Conservation (phyloP, 2,113 vertebrate species). For the Glaucomys volans region DNA sequence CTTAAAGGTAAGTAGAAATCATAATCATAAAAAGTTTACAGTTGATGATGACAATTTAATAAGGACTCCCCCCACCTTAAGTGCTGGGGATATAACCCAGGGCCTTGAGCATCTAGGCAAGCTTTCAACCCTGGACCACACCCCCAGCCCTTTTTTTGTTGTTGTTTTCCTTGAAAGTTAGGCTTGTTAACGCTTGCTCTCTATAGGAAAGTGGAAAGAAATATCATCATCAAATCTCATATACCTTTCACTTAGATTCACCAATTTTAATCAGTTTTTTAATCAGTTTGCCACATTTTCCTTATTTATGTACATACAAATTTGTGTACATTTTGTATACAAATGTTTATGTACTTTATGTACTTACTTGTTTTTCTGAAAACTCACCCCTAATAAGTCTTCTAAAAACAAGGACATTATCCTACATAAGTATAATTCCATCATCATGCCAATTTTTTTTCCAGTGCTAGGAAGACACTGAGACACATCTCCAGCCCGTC, state of each 20-base stretch:
- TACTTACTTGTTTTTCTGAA: background rate
- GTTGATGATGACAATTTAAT: background rate
- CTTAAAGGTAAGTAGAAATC: background rate
- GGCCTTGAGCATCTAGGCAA: background rate
- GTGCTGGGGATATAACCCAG: no score
- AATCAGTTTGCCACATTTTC: background rate
- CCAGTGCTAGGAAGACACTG: no score
- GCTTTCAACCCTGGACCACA: background rate
- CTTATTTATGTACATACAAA: background rate
- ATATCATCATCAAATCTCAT: background rate
- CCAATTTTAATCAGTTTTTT: conserved; percentile 29
- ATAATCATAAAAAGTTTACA: conserved; percentile 31
- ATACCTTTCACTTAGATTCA: background rate
- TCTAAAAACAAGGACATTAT: background rate
- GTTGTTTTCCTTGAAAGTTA: background rate
- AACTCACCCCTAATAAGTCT: background rate
- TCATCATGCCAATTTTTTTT: background rate
- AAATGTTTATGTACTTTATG: background rate
- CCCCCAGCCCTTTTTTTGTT: no score
- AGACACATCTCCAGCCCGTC: background rate
- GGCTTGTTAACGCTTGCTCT: background rate
- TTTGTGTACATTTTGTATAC: background rate
- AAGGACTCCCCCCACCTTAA: background rate
- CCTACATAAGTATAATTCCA: background rate
- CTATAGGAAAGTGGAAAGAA: conserved; percentile 1